A percentile compares a stretch with the other conserved stretches of the same genome.
Evolutionary conservation across 2,797 vertebrate species (phyloP).

Genomic region (Tympanoctomys barrerae): DNA sequence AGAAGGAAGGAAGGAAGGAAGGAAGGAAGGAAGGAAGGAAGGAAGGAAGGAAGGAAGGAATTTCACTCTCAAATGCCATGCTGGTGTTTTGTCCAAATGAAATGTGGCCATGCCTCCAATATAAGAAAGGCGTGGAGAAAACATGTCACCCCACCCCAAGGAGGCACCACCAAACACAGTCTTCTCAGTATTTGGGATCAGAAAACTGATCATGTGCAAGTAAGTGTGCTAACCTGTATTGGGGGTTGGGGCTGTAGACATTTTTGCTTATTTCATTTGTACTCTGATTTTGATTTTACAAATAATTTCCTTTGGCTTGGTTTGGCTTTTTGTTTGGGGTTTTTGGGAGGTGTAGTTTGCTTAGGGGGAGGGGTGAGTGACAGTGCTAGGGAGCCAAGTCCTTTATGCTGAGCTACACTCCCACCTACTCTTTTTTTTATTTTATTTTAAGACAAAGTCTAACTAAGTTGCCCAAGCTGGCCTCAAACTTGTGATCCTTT

Average conservation of each 20-base stretch:
- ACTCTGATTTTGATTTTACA: neutral
- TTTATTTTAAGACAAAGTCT: neutral
- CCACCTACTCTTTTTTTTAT: neutral
- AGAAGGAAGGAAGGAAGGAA: neutral
- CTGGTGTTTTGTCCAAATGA: neutral
- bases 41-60: neutral
- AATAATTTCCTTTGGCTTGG: neutral
- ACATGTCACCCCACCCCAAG: accelerated
- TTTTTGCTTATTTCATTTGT: neutral
- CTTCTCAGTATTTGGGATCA: neutral
- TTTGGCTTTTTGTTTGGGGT: neutral
- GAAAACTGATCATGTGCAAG: neutral
- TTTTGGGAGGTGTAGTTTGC: neutral
- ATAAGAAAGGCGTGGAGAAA: neutral
- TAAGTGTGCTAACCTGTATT: neutral
- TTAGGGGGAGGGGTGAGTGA: neutral
- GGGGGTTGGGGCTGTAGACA: neutral
- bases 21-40: too few relatives aligned
- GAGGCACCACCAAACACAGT: accelerated
- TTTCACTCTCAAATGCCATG: neutral
- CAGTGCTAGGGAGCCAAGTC: neutral
- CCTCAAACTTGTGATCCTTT: neutral
- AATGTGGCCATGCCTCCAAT: neutral
- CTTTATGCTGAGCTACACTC: neutral
- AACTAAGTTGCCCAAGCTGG: neutral